Percentiles rank a stretch among this genome's conserved stretches.
Conservation (phyloP, 2,797 vertebrate genomes). For the Hafferia zeledoni region DNA sequence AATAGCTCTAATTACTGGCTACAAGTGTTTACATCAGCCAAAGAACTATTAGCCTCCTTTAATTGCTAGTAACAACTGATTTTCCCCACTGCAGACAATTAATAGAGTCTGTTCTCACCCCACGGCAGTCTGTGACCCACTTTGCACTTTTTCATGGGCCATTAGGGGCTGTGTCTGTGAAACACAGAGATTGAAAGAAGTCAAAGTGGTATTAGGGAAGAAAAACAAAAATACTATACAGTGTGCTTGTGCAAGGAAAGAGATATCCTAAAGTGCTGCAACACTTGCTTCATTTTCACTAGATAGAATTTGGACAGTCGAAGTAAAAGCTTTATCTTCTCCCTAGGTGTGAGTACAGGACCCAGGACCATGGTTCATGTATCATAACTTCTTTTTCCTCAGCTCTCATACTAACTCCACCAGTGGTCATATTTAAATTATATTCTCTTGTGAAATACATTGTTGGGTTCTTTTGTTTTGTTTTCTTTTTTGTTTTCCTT, state of each 20-base stretch:
- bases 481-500: accelerated
- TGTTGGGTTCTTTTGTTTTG: too few species aligned
- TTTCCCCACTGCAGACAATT: slow-evolving; percentile 54
- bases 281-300: neutral
- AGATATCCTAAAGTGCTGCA: neutral
- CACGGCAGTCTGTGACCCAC: slow-evolving; percentile 33
- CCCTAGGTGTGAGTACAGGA: neutral
- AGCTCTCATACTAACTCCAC: neutral
- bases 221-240: neutral
- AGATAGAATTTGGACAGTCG: neutral
- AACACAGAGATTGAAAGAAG: neutral
- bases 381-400: neutral
- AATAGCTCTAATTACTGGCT: slow-evolving; percentile 55
- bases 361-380: neutral
- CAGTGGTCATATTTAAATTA: neutral
- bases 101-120: slow-evolving; percentile 59
- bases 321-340: neutral
- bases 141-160: slow-evolving; percentile 42
- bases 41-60: slow-evolving; percentile 58
- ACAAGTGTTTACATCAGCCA: slow-evolving; percentile 56
- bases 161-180: neutral
- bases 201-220: neutral
- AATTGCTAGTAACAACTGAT: slow-evolving; percentile 58
- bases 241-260: neutral
- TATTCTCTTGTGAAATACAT: neutral